phyloP scores from a whole-genome alignment of 2,113 vertebrate genomes.

The Heliornis fulica region DNA sequence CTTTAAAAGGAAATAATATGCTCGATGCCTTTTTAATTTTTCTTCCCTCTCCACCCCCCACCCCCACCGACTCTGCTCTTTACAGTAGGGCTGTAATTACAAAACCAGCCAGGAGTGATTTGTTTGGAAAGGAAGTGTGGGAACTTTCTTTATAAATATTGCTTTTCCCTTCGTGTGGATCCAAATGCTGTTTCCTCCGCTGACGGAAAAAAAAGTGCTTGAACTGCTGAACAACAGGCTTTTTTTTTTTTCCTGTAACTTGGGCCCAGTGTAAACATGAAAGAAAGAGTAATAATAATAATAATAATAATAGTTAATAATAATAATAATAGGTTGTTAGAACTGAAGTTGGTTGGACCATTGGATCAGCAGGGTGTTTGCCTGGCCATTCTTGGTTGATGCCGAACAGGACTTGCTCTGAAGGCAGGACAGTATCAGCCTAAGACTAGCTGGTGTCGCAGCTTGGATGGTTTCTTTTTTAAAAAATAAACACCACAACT shows the following conservation, averaged over 20 bases:
- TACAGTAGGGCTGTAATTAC: slow-evolving; percentile 2
- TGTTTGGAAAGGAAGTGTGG: slow-evolving; percentile 62
- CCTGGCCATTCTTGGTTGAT: neutral
- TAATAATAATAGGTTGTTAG: neutral
- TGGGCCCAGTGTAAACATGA: neutral
- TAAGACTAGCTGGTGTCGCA: accelerated
- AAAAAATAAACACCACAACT: neutral
- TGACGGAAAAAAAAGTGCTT: neutral
- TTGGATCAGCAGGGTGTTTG: neutral
- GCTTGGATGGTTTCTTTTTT: neutral
- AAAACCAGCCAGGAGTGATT: slow-evolving; percentile 34
- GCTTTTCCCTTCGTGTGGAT: slow-evolving; percentile 42
- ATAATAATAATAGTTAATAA: no score
- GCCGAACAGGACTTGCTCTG: neutral
- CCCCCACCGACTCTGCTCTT: no score
- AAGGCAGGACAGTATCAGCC: neutral
- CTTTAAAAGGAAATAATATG: slow-evolving; percentile 32
- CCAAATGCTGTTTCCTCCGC: neutral
- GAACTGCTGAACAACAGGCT: neutral
- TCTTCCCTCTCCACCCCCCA: neutral
- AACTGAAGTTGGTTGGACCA: neutral
- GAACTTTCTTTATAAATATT: slow-evolving; percentile 66
- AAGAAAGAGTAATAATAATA: accelerated
- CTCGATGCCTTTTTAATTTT: neutral
- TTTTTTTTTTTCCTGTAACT: neutral